Percentiles rank a stretch among this genome's conserved stretches.
Conservation (phyloP, 92 coral and sea anemone genomes). For the Micromussa lordhowensis region DNA sequence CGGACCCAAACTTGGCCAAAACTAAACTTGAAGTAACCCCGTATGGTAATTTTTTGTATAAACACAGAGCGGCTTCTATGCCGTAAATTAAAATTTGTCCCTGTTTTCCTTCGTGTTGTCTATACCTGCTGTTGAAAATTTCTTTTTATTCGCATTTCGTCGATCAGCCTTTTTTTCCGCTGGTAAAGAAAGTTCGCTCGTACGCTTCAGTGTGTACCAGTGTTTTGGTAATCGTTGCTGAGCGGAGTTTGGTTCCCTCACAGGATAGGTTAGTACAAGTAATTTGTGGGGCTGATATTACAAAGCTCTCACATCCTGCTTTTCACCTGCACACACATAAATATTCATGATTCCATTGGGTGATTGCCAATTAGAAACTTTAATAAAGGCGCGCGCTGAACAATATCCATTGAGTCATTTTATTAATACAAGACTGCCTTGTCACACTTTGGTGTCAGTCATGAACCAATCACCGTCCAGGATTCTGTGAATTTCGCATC, state of each 20-base stretch:
- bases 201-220: not conserved
- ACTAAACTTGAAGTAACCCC: constrained; percentile 16
- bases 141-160: constrained; percentile 16
- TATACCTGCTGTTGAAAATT: not conserved
- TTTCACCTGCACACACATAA: constrained; percentile 70
- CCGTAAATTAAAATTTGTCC: constrained; percentile 30
- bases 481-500: constrained; percentile 17
- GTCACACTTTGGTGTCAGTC: constrained; percentile 26
- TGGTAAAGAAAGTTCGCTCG: not conserved
- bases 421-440: constrained; percentile 46
- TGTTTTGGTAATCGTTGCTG: constrained; percentile 49
- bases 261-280: constrained; percentile 54
- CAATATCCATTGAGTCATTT: constrained; percentile 51
- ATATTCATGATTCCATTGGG: constrained; percentile 68
- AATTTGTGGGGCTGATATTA: constrained; percentile 43
- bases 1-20: not conserved
- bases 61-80: constrained; percentile 18
- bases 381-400: constrained; percentile 50
- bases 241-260: not conserved
- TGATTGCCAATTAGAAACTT: constrained; percentile 77
- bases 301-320: constrained; percentile 25
- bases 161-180: not conserved
- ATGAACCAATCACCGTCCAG: constrained; percentile 28
- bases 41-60: constrained; percentile 42
- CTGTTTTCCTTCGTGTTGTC: constrained; percentile 6